Percentiles rank a stretch among this genome's conserved stretches.
Conservation (phyloP, 2,113 vertebrate genomes). For the Tinamus guttatus region DNA sequence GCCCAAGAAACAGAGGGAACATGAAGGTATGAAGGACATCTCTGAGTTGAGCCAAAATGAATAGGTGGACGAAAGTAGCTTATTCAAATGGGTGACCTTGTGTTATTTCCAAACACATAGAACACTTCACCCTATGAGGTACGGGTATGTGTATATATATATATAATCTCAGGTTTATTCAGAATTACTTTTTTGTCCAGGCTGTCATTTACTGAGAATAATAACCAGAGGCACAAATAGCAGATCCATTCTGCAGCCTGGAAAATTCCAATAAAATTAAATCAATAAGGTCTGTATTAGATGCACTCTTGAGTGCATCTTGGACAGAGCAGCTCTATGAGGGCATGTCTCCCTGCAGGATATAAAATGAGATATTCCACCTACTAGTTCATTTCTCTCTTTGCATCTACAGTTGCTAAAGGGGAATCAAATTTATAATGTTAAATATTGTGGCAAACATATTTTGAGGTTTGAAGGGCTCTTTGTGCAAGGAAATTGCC, state of each 20-base stretch:
- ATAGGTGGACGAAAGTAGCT: not conserved
- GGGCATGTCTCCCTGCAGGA: conserved; percentile 55
- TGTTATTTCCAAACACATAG: not conserved
- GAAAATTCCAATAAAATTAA: conserved; percentile 56
- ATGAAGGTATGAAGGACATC: conserved; percentile 13
- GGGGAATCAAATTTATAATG: conserved; percentile 62
- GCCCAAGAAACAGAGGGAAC: conserved; percentile 1
- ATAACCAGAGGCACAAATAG: conserved; percentile 15
- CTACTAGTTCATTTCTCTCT: conserved; percentile 54
- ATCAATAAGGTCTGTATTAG: conserved; percentile 48
- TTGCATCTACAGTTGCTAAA: conserved; percentile 49
- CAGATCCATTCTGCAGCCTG: conserved; percentile 50
- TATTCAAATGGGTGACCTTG: not conserved
- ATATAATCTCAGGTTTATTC: not conserved
- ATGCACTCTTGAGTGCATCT: conserved; percentile 44
- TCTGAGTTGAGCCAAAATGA: not conserved
- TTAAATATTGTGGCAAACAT: conserved; percentile 64
- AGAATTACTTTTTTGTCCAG: not conserved
- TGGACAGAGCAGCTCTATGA: conserved; percentile 10
- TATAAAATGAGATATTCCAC: conserved; percentile 59
- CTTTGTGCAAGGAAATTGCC: conserved; percentile 55
- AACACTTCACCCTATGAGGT: conserved; percentile 13
- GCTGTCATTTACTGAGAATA: conserved; percentile 1
- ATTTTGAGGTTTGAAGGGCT: conserved; percentile 63
- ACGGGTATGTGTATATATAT: not conserved